A percentile compares a stretch with the other conserved stretches of the same genome.
phyloP scores from a whole-genome alignment of 2,113 vertebrate species.

The Hypanus sabinus region DNA sequence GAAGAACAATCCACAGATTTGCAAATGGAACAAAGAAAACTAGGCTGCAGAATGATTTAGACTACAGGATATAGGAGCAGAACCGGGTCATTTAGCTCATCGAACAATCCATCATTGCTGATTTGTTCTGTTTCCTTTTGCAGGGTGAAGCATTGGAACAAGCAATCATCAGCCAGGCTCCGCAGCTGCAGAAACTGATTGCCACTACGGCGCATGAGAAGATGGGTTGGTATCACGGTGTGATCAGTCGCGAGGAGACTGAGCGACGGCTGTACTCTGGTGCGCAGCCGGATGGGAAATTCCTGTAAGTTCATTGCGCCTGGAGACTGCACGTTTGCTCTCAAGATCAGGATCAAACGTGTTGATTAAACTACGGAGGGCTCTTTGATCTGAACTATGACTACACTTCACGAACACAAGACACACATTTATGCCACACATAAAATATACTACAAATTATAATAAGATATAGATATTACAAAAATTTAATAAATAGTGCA shows the following conservation, averaged over 20 bases:
- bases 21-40: background rate
- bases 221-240: conserved; percentile 84
- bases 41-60: background rate
- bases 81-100: too few species aligned
- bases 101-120: too few species aligned
- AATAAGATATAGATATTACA: too few species aligned
- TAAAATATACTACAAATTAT: background rate
- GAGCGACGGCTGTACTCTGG: conserved; percentile 79
- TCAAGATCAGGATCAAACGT: background rate
- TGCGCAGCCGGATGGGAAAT: conserved; percentile 84
- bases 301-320: conserved; percentile 67
- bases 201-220: conserved; percentile 87
- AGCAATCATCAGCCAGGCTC: conserved; percentile 89
- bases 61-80: too few species aligned
- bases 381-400: background rate
- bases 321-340: background rate
- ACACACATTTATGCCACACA: background rate
- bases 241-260: conserved; percentile 65
- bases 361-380: background rate
- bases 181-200: conserved; percentile 89
- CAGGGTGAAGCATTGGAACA: conserved; percentile 89
- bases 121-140: background rate
- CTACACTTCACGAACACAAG: background rate
- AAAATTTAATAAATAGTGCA: too few species aligned
- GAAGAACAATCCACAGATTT: background rate